phyloP scores from a whole-genome alignment of 1,140 invertebrate genomes.

The Caerostris darwini region DNA sequence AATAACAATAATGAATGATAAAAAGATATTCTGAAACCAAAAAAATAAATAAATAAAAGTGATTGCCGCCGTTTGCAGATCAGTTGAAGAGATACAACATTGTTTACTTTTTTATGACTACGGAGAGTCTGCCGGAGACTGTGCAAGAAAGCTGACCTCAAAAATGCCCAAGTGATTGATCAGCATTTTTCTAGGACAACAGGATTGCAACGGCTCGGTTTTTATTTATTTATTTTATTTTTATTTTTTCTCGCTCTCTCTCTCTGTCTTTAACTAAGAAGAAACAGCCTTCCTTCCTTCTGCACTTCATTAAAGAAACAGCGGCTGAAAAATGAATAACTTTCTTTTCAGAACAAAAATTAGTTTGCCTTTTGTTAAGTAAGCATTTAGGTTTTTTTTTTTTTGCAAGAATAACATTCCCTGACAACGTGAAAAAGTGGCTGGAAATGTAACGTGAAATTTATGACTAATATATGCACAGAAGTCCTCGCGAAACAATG shows the following conservation, averaged over 20 bases:
- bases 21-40: background rate
- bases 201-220: background rate
- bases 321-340: slow-evolving; percentile 1
- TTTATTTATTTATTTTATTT: no score
- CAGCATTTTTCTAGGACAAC: slow-evolving; percentile 62
- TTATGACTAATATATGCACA: slow-evolving; percentile 3
- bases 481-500: background rate
- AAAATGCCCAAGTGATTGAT: slow-evolving; percentile 49
- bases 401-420: background rate
- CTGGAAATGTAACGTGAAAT: background rate
- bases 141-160: slow-evolving; percentile 30
- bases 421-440: background rate
- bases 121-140: background rate
- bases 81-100: slow-evolving; percentile 9
- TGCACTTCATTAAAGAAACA: slow-evolving; percentile 10
- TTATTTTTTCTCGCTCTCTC: background rate
- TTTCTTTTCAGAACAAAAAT: background rate
- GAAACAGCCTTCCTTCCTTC: background rate
- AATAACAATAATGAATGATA: background rate
- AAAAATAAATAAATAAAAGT: slow-evolving; percentile 11
- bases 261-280: background rate
- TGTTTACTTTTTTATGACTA: slow-evolving; percentile 36
- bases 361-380: background rate
- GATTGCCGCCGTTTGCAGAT: slow-evolving; percentile 35
- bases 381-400: background rate